These are phyloP conservation scores for Ichneumoninae sp. DNA, from an alignment of 2,888 invertebrate genomes.

Conservation along the genomic window DNA sequence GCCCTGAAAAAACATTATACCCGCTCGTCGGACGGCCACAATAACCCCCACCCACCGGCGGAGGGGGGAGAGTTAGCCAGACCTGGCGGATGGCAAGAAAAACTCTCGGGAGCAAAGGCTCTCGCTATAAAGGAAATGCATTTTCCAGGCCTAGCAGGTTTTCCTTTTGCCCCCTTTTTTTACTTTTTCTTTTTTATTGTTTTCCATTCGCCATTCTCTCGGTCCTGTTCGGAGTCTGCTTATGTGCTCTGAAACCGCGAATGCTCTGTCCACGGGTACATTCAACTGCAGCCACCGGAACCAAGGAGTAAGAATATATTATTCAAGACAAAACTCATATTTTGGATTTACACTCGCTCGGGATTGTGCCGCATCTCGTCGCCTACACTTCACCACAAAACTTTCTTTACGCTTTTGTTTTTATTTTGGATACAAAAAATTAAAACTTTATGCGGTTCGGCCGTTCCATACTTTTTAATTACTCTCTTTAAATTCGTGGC, in stretches of 20 bases:
- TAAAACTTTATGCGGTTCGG: neutral
- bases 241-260: neutral
- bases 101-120: constrained; percentile 30
- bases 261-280: neutral
- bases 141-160: constrained; percentile 38
- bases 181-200: neutral
- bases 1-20: constrained; percentile 40
- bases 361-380: constrained; percentile 13
- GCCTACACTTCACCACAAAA: constrained; percentile 1
- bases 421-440: neutral
- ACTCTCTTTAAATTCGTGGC: constrained; percentile 47
- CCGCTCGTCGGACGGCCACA: constrained; percentile 43
- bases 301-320: constrained; percentile 16
- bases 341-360: neutral
- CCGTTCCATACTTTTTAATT: constrained; percentile 48
- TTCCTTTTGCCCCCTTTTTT: constrained; percentile 10
- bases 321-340: constrained; percentile 4
- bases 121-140: constrained; percentile 23
- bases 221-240: neutral
- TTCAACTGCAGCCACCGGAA: constrained; percentile 7
- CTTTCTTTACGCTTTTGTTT: constrained; percentile 13
- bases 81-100: constrained; percentile 8
- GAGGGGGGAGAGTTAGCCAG: neutral
- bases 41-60: constrained; percentile 9
- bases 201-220: constrained; percentile 29